Conservation (phyloP, 2,113 vertebrate species). For the Chaetodon trifascialis region DNA sequence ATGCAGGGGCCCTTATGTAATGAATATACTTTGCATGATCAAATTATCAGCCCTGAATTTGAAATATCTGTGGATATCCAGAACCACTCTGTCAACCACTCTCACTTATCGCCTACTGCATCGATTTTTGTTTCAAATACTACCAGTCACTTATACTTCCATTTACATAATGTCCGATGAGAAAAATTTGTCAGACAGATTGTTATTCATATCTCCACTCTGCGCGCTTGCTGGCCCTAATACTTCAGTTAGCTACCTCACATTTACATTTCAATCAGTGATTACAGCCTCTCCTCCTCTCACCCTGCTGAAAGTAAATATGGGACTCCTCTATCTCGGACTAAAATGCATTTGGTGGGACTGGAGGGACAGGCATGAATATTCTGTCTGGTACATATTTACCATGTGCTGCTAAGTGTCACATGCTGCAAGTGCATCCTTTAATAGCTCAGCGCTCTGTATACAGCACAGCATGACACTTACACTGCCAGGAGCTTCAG, state of each 20-base stretch:
- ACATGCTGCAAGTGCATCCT: slow-evolving; percentile 59
- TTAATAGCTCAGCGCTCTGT: slow-evolving; percentile 55
- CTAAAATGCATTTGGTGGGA: slow-evolving; percentile 62
- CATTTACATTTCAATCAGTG: slow-evolving; percentile 83
- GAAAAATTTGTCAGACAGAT: slow-evolving; percentile 74
- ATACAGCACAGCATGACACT: slow-evolving; percentile 34
- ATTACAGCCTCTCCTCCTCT: slow-evolving; percentile 73
- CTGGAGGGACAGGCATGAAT: slow-evolving; percentile 62
- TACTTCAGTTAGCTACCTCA: slow-evolving; percentile 74
- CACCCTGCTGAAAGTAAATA: slow-evolving; percentile 72
- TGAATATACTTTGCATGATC: slow-evolving; percentile 73
- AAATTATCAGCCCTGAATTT: slow-evolving; percentile 71
- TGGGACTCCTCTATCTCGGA: slow-evolving; percentile 55
- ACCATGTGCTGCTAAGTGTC: slow-evolving; percentile 54
- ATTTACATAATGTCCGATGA: slow-evolving; percentile 83
- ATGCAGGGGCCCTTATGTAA: slow-evolving; percentile 60
- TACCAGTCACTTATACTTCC: slow-evolving; percentile 75
- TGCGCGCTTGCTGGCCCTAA: slow-evolving; percentile 45
- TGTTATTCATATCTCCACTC: slow-evolving; percentile 80
- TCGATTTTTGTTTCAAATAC: slow-evolving; percentile 78
- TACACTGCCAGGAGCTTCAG: slow-evolving; percentile 42
- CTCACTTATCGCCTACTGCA: slow-evolving; percentile 77
- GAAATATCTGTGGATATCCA: slow-evolving; percentile 63
- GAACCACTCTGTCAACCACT: slow-evolving; percentile 72
- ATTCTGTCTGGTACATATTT: slow-evolving; percentile 64